A percentile compares a stretch with the other conserved stretches of the same genome.
phyloP scores from a whole-genome alignment of 2,797 vertebrate species.

The Liasis olivaceus region DNA sequence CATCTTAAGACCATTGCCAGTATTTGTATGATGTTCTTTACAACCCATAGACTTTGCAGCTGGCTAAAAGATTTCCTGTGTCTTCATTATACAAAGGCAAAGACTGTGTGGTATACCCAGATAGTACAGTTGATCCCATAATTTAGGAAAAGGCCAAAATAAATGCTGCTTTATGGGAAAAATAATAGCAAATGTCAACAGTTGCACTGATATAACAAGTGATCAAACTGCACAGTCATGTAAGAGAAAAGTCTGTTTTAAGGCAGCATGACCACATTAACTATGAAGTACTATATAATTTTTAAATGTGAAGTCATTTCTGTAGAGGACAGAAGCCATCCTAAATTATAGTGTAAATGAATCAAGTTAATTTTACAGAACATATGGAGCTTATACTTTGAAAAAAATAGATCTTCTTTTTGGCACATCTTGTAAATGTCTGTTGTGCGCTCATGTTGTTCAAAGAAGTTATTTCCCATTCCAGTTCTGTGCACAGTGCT shows the following conservation, averaged over 20 bases:
- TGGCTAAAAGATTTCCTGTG: neutral
- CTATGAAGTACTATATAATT: neutral
- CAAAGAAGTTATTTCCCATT: neutral
- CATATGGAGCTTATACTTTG: neutral
- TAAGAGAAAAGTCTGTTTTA: neutral
- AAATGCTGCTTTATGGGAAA: conserved; percentile 1
- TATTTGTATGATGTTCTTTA: neutral
- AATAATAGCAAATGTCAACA: neutral
- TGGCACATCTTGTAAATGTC: conserved; percentile 12
- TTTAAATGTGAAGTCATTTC: neutral
- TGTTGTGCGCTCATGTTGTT: neutral
- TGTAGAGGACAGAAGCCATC: neutral
- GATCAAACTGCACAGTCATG: neutral
- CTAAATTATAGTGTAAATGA: neutral
- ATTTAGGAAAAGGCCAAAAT: neutral
- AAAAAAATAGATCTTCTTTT: neutral
- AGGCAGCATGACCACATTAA: neutral
- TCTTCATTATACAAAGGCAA: neutral
- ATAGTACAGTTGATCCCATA: conserved; percentile 15
- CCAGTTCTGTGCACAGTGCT: neutral
- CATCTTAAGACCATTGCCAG: neutral
- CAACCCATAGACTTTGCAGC: neutral
- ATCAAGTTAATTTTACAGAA: neutral
- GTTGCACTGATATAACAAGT: neutral
- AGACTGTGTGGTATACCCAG: neutral